phyloP scores from a whole-genome alignment of 2,113 vertebrate genomes.

The Bombycilla garrulus region DNA sequence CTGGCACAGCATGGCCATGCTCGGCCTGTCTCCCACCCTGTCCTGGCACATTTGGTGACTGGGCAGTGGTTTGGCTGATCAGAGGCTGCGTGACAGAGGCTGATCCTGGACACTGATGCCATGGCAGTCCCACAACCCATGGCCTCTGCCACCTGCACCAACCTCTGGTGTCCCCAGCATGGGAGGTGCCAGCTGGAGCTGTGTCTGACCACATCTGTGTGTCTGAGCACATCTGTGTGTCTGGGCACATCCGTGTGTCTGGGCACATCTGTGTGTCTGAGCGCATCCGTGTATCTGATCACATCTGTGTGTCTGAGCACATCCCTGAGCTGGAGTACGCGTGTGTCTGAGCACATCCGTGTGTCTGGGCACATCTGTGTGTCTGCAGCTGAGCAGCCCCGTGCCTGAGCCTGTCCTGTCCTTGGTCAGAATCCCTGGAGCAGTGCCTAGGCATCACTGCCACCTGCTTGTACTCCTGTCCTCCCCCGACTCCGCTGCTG shows the following conservation, averaged over 20 bases:
- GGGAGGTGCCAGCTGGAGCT: rapidly evolving
- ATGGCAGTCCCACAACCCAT: rapidly evolving
- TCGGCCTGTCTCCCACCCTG: neutral
- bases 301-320: neutral
- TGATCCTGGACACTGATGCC: neutral
- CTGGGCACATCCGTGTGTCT: no score
- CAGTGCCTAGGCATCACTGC: neutral
- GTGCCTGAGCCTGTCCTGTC: neutral
- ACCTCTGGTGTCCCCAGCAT: neutral
- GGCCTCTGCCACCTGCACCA: neutral
- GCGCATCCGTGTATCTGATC: neutral
- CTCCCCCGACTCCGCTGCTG: rapidly evolving
- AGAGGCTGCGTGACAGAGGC: no score
- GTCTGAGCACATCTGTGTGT: neutral
- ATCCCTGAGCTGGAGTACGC: no score
- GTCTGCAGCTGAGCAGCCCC: neutral
- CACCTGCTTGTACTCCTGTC: neutral
- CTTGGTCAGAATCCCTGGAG: neutral
- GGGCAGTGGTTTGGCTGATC: neutral
- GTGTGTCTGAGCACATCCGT: neutral
- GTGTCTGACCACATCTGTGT: neutral
- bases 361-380: neutral
- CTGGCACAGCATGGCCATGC: rapidly evolving
- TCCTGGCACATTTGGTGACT: neutral
- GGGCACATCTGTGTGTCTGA: no score